Percentiles rank a stretch among this genome's conserved stretches.
phyloP scores from a whole-genome alignment of 1,140 invertebrate genomes.

The Monochamus saltuarius region DNA sequence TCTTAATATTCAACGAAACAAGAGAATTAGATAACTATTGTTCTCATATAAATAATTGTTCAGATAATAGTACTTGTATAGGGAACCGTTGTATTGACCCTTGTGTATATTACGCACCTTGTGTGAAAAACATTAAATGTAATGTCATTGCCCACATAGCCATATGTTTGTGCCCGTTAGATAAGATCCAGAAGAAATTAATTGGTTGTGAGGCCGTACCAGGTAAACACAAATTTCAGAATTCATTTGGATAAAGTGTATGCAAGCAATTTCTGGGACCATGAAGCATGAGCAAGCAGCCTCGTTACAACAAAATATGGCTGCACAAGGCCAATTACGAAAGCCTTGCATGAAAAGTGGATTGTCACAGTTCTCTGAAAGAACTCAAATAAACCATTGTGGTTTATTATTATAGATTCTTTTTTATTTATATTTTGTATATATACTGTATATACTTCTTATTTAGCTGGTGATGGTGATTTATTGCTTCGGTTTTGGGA shows the following conservation, averaged over 20 bases:
- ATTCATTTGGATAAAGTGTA: not conserved
- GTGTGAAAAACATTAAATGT: slow-evolving; percentile 50
- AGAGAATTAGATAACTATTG: slow-evolving; percentile 26
- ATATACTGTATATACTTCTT: slow-evolving; percentile 20
- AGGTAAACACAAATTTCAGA: slow-evolving; percentile 55
- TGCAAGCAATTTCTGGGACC: slow-evolving; percentile 5
- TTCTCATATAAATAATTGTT: slow-evolving; percentile 53
- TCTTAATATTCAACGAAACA: not conserved
- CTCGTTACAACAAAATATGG: not conserved
- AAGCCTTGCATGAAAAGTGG: slow-evolving; percentile 35
- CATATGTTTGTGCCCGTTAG: slow-evolving; percentile 56
- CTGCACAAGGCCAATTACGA: slow-evolving; percentile 26
- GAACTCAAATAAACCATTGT: slow-evolving; percentile 22
- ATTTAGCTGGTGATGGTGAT: not conserved
- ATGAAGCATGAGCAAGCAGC: slow-evolving; percentile 6
- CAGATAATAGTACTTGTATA: slow-evolving; percentile 57
- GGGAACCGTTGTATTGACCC: slow-evolving; percentile 58
- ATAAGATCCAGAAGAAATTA: slow-evolving; percentile 40
- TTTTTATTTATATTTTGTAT: no score
- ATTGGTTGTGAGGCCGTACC: slow-evolving; percentile 58
- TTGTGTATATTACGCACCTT: slow-evolving; percentile 54
- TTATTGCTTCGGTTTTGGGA: not conserved
- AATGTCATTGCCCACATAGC: slow-evolving; percentile 54
- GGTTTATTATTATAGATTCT: slow-evolving; percentile 7
- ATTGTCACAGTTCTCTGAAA: slow-evolving; percentile 35